Base-by-base conservation (phyloP, 2,888 invertebrate species). In the Nowickia ferox region DNA sequence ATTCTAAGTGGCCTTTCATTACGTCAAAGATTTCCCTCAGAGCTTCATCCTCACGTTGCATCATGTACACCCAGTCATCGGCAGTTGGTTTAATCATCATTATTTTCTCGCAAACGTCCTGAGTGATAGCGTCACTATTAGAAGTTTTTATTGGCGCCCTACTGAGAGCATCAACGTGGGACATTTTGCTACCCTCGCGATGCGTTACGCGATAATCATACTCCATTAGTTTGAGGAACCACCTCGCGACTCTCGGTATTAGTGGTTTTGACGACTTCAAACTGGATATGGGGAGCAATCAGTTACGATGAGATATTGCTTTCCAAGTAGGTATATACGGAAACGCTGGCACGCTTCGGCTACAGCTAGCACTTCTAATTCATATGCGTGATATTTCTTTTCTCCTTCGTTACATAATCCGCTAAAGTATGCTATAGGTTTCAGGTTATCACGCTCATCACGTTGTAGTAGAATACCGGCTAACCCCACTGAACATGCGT, bases 261-360 rank as follows among this genome's bases (percentile, higher is more conserved):
- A 76, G 38, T 2, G 78, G 77, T 11, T 72, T 78, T n/a, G 87
- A 74, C 86, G 87, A n/a, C 72, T 81, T 81, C 4, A 76, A 1
- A n/a, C 17, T 79, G 0, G 81, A 19, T 8, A 82, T 51, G 8
- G 66, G 13, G 76, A 55, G 55, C 72, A 86, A 51, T 86, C 84
- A 2, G 72, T 85, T 0, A 84, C 55, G 13, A 87, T 83, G 0
- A 76, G 17, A 61, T 87, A 87, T 13, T n/a, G 13, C 17, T 87
- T 87, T 0, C 87, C 84, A 0, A 87, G 17, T 1, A 86, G 8
- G 15, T 72, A 83, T 82, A 86, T 82, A 0, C 86, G 75, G 13
- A 87, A 87, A 8, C 83, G 78, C 71, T 86, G 57, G 5, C 81
- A 77, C 5, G 84, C 51, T 15, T 86, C 84, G 0, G 84, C 84